phyloP scores from a whole-genome alignment of 2,888 invertebrate genomes.

The Plagiodera versicolora region DNA sequence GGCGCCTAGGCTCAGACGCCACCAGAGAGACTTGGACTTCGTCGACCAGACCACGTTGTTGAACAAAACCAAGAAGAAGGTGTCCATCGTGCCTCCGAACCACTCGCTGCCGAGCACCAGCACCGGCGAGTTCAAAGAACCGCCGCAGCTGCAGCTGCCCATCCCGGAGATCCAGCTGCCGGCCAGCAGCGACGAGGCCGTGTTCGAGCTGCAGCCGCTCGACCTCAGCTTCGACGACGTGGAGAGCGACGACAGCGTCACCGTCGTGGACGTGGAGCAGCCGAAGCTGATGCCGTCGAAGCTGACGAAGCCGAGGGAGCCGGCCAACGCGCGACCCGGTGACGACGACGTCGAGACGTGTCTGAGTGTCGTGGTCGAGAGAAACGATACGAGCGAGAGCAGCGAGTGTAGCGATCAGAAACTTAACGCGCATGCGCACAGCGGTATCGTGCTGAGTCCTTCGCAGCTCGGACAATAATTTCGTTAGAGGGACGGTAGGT shows the following conservation, averaged over 20 bases:
- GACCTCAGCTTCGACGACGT: constrained; percentile 50
- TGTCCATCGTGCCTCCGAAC: constrained; percentile 49
- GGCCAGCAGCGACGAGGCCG: constrained; percentile 28
- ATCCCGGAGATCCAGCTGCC: constrained; percentile 44
- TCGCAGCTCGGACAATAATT: constrained; percentile 61
- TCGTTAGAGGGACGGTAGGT: constrained; percentile 15
- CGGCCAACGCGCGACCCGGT: constrained; percentile 44
- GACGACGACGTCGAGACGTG: constrained; percentile 57
- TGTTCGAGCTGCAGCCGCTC: constrained; percentile 54
- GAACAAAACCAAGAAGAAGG: constrained; percentile 52
- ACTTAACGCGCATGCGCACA: constrained; percentile 52
- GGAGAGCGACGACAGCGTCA: constrained; percentile 45
- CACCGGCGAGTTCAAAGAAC: constrained; percentile 47
- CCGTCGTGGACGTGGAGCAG: constrained; percentile 38
- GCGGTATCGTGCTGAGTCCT: constrained; percentile 66
- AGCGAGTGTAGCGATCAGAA: constrained; percentile 32
- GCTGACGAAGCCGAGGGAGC: constrained; percentile 48
- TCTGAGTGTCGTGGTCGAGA: constrained; percentile 54
- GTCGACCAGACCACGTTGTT: constrained; percentile 45
- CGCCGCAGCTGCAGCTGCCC: constrained; percentile 42
- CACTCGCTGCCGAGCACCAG: constrained; percentile 53
- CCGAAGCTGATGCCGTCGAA: constrained; percentile 41
- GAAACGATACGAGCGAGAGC: constrained; percentile 43
- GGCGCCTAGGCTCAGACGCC: constrained; percentile 56
- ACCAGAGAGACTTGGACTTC: constrained; percentile 43